Conservation (phyloP, 2,113 vertebrate species). For the Smithornis capensis region DNA sequence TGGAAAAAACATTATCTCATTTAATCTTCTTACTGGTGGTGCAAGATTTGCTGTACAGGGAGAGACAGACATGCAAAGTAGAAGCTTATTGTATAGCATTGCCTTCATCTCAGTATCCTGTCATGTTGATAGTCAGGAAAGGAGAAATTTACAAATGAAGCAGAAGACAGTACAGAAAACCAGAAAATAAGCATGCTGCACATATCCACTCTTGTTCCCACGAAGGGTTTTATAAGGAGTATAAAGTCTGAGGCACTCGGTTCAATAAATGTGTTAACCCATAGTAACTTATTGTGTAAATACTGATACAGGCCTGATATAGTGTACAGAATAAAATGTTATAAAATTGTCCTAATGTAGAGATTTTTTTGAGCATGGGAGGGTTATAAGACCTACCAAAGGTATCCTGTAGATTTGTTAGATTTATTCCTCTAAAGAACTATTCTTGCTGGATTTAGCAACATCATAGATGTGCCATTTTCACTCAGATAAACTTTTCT, state of each 20-base stretch:
- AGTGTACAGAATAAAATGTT: background rate
- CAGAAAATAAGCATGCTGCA: background rate
- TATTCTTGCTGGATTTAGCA: slow-evolving; percentile 8
- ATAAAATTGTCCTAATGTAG: background rate
- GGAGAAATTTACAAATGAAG: background rate
- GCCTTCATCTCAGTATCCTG: background rate
- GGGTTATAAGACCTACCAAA: background rate
- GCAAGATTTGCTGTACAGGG: background rate
- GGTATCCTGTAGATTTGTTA: background rate
- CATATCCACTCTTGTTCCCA: background rate
- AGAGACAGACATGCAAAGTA: background rate
- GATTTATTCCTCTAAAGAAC: background rate
- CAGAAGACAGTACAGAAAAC: background rate
- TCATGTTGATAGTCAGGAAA: background rate
- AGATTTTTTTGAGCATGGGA: background rate
- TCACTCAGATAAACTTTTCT: background rate
- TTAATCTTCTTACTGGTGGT: background rate
- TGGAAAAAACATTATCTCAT: background rate
- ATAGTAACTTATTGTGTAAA: background rate
- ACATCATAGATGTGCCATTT: background rate
- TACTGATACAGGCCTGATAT: background rate
- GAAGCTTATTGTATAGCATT: background rate
- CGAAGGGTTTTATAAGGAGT: background rate
- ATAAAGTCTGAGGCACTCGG: background rate
- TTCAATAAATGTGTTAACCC: background rate